phyloP scores from a whole-genome alignment of 1,140 invertebrate species.

The Batillaria attramentaria region DNA sequence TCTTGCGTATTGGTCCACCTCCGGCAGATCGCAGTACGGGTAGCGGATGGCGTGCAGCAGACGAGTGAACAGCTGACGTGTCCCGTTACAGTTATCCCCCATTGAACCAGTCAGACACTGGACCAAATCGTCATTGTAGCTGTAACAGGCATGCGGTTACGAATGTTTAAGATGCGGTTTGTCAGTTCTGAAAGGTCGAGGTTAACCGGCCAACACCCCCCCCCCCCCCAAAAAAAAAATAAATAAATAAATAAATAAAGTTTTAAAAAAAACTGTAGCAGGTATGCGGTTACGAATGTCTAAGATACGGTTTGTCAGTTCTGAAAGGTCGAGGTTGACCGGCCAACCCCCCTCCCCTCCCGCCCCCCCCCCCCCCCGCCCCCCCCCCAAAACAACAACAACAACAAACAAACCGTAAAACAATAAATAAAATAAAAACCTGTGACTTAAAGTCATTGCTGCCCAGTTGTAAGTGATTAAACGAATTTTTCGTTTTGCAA shows the following conservation, averaged over 20 bases:
- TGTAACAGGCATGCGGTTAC: background rate
- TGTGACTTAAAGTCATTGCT: too few relatives aligned
- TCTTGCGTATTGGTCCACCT: background rate
- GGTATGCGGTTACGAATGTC: too few relatives aligned
- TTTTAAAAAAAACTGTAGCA: too few relatives aligned
- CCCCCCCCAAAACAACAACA: too few relatives aligned
- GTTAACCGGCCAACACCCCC: background rate
- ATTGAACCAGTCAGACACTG: background rate
- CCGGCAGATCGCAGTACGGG: background rate
- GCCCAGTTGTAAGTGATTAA: too few relatives aligned
- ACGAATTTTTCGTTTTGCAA: too few relatives aligned
- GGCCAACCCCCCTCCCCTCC: too few relatives aligned
- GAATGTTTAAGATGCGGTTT: background rate
- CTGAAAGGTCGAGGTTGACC: background rate
- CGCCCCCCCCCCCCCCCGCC: too few relatives aligned
- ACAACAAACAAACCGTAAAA: too few relatives aligned
- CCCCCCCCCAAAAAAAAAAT: background rate
- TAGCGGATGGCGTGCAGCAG: background rate
- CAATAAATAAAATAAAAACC: too few relatives aligned
- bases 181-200: background rate
- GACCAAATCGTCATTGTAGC: background rate
- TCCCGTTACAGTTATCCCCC: background rate
- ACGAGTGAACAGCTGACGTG: background rate
- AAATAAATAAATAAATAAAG: too few relatives aligned
- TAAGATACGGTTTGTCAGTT: background rate